Percentiles rank a stretch among this genome's conserved stretches.
These are phyloP conservation scores for Caradrina kadenii DNA, from an alignment of 2,888 invertebrate species.

Conservation along the genomic window DNA sequence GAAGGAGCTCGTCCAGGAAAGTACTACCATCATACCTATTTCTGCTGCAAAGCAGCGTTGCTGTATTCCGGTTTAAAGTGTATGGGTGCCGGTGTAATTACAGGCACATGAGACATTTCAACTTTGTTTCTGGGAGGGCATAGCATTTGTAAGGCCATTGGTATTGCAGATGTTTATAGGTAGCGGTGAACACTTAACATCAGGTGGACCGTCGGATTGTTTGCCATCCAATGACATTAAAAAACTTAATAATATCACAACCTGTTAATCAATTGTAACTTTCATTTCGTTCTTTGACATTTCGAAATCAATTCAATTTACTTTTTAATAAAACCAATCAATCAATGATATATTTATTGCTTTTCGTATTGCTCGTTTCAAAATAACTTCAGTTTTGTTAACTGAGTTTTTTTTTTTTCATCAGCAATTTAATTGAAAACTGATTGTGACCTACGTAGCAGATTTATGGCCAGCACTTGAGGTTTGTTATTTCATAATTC, in stretches of 20 bases:
- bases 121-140: no score
- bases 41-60: no score
- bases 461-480: slow-evolving; percentile 7
- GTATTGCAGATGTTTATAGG: no score
- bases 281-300: slow-evolving; percentile 1
- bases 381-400: slow-evolving; percentile 24
- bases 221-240: no score
- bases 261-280: slow-evolving; percentile 6
- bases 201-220: no score
- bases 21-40: no score
- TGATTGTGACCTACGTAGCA: slow-evolving; percentile 13
- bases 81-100: no score
- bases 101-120: no score
- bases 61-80: no score
- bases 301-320: slow-evolving; percentile 16
- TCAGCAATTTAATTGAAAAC: slow-evolving; percentile 44
- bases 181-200: no score
- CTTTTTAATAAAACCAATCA: slow-evolving; percentile 29
- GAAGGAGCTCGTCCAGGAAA: no score
- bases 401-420: slow-evolving; percentile 28
- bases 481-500: background rate
- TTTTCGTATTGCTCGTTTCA: slow-evolving; percentile 33
- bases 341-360: slow-evolving; percentile 43
- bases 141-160: no score
- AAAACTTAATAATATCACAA: slow-evolving; percentile 2